A percentile compares a stretch with the other conserved stretches of the same genome.
Evolutionary conservation across 2,113 vertebrate genomes (phyloP).

Genomic region (Anas platyrhynchos): DNA sequence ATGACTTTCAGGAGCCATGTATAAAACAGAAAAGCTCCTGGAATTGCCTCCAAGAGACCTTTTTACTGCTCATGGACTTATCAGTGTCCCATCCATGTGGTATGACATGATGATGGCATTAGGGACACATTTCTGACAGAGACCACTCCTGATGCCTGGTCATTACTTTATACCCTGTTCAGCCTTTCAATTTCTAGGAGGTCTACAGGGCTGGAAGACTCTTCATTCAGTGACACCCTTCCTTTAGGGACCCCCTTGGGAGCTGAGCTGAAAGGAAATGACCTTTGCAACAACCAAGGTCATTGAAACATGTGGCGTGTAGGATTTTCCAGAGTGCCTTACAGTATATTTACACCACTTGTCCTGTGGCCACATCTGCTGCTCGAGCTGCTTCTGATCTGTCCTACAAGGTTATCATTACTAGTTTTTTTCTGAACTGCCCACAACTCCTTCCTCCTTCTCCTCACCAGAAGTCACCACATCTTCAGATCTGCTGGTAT

Average conservation of each 20-base stretch:
- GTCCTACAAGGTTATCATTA: neutral
- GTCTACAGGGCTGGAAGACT: neutral
- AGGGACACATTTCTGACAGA: neutral
- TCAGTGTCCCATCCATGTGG: neutral
- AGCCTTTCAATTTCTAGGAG: neutral
- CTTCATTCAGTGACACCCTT: neutral
- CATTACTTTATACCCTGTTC: fast-evolving
- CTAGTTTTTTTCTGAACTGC: neutral
- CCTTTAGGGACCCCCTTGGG: neutral
- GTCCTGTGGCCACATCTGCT: neutral
- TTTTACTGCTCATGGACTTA: neutral
- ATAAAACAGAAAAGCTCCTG: neutral
- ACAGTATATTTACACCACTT: neutral
- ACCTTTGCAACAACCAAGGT: neutral
- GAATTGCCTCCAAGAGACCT: neutral
- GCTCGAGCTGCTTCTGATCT: neutral
- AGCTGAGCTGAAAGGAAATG: neutral
- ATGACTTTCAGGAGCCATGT: neutral
- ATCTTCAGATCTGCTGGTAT: neutral
- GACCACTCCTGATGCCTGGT: neutral
- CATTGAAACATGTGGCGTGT: neutral
- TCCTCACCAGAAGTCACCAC: neutral
- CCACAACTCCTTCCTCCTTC: neutral
- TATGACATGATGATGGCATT: neutral
- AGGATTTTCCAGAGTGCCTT: neutral